Percentiles rank a stretch among this genome's conserved stretches.
These are phyloP conservation scores for Meloe dianella DNA, from an alignment of 2,888 invertebrate species.

Conservation along the genomic window DNA sequence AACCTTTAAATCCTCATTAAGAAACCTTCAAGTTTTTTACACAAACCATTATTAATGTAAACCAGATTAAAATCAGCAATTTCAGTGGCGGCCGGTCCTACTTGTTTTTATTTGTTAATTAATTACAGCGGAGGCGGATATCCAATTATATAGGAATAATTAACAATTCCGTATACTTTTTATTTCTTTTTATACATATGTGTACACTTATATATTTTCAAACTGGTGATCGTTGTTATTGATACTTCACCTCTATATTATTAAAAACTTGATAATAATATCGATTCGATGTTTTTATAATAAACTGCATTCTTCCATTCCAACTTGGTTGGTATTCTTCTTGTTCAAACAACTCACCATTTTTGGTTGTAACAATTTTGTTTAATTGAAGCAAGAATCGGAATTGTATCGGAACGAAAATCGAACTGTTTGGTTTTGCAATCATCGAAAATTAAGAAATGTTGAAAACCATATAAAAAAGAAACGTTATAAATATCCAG, in stretches of 20 bases:
- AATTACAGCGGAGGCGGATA: constrained; percentile 40
- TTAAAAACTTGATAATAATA: constrained; percentile 3
- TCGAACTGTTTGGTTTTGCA: background rate
- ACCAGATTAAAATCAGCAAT: constrained; percentile 18
- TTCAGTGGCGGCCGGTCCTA: constrained; percentile 16
- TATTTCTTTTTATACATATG: background rate
- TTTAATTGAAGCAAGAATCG: background rate
- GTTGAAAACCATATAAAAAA: background rate
- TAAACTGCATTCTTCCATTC: constrained; percentile 4
- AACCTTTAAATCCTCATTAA: constrained; percentile 10
- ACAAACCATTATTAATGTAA: constrained; percentile 19
- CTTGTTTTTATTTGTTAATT: constrained; percentile 25
- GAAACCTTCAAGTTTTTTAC: constrained; percentile 15
- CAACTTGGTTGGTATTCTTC: constrained; percentile 9
- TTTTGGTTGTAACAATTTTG: constrained; percentile 5
- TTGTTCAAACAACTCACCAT: constrained; percentile 8
- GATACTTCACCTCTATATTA: constrained; percentile 12
- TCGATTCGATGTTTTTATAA: constrained; percentile 11
- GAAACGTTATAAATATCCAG: background rate
- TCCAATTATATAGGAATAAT: constrained; percentile 38
- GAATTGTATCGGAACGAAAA: background rate
- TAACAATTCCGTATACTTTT: constrained; percentile 20
- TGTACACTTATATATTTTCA: constrained; percentile 2
- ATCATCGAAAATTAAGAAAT: background rate
- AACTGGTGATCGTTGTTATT: constrained; percentile 9